phyloP scores from a whole-genome alignment of 1,140 invertebrate species.

The Cyphomyrmex costatus region DNA sequence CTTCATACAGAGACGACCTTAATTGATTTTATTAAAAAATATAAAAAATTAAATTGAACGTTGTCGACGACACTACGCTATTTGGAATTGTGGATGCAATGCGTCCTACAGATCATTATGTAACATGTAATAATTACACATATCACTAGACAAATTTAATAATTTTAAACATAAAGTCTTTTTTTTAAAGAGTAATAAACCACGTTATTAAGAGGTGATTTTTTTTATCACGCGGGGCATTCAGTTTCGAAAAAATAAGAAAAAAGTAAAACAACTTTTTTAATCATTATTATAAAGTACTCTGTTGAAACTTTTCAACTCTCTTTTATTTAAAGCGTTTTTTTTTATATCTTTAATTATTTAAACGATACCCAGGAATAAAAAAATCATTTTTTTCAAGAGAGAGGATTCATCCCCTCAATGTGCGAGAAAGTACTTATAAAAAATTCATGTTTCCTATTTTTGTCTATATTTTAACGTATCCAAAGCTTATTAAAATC shows the following conservation, averaged over 20 bases:
- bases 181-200: slow-evolving; percentile 2
- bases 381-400: too few species aligned
- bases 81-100: neutral
- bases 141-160: neutral
- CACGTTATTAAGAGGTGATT: neutral
- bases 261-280: neutral
- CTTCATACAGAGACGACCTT: slow-evolving; percentile 31
- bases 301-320: too few species aligned
- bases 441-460: too few species aligned
- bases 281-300: too few species aligned
- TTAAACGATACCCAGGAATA: too few species aligned
- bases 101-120: neutral
- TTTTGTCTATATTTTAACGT: too few species aligned
- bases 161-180: neutral
- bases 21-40: slow-evolving; percentile 42
- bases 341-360: too few species aligned
- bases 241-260: neutral
- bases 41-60: slow-evolving; percentile 29
- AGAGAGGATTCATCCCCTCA: too few species aligned
- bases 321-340: too few species aligned
- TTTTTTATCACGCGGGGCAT: neutral
- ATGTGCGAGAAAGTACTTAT: too few species aligned
- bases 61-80: neutral
- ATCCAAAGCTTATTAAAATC: too few species aligned
- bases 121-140: neutral